Base-by-base conservation (phyloP, 92 coral and sea anemone genomes). In the Umimayanthus kanabou region DNA sequence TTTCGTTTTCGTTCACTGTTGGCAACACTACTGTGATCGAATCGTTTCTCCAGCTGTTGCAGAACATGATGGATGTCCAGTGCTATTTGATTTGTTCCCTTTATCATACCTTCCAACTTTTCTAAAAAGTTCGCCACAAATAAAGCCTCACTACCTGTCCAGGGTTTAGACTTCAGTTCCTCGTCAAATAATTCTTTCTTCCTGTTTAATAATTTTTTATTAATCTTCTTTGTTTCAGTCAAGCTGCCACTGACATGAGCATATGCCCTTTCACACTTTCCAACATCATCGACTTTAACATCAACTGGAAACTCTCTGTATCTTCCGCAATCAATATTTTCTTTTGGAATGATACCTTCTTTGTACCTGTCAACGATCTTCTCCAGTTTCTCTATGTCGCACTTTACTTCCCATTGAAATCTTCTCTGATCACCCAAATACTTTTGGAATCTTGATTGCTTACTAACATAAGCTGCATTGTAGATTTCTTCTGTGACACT, bases 261-360 rank as follows among this genome's bases (percentile, higher is more conserved):
- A 29, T 73, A 81, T 40, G 66, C 88, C 79, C 81, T 71, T 72
- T 47, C 65, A 33, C 81, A 69, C 73, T 85, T 73, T 37, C 64
- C 77, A 33, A 88, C 86, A 79, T 88, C 90, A 76, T 79, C 47
- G 40, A 88, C 90, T 71, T 87, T 87, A 29, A 78, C 85, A 87
- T 87, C 85, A 58, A 8, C 11, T 28, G 85, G 89, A 87, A 77
- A 57, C 25, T 67, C 50, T 67, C 73, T 43, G 49, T 87, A 65
- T 61, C 85, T 87, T 13, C 42, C 15, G 69, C 74, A 67, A 30
- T 39, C 37, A 15, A 87, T 79, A n/a, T 87, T 79, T 45, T 87
- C 90, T 47, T 79, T 66, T 39, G 90, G 85, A 23, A 86, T 45
- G 16, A 55, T 18, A 15, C 43, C 79, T 26, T 75, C 79, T 26